Evolutionary conservation across 2,113 vertebrate genomes (phyloP).

Genomic region (Neotragus pygmaeus): DNA sequence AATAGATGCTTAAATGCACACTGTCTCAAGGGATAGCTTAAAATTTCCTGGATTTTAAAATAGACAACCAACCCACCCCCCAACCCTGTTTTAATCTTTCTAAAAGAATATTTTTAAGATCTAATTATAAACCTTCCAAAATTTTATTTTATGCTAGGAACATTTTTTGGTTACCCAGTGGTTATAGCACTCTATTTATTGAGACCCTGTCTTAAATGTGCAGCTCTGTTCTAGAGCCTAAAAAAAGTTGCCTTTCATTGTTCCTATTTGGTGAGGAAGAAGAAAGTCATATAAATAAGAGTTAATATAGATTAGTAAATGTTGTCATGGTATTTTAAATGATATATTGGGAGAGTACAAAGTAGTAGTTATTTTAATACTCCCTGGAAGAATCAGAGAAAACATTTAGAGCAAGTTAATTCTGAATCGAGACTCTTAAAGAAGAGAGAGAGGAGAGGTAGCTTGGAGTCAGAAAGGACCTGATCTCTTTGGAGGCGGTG

Average conservation of each 20-base stretch:
- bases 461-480: background rate
- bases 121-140: constrained; percentile 39
- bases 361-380: background rate
- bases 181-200: constrained; percentile 38
- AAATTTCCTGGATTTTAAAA: constrained; percentile 59
- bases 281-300: background rate
- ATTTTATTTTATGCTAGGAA: constrained; percentile 56
- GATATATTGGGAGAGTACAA: background rate
- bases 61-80: background rate
- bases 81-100: constrained; percentile 28
- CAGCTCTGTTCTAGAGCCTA: background rate
- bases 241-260: background rate
- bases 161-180: constrained; percentile 4
- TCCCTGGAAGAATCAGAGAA: background rate
- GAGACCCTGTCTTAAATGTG: background rate
- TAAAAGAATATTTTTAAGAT: constrained; percentile 52
- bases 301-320: constrained; percentile 2
- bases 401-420: background rate
- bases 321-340: background rate
- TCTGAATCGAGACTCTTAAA: background rate
- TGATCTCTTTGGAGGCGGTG: background rate
- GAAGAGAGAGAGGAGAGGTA: background rate
- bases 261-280: background rate
- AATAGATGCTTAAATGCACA: constrained; percentile 46
- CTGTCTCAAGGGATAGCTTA: constrained; percentile 22